A percentile compares a stretch with the other conserved stretches of the same genome.
phyloP scores from a whole-genome alignment of 2,888 invertebrate species.

The Athrips mouffetella region DNA sequence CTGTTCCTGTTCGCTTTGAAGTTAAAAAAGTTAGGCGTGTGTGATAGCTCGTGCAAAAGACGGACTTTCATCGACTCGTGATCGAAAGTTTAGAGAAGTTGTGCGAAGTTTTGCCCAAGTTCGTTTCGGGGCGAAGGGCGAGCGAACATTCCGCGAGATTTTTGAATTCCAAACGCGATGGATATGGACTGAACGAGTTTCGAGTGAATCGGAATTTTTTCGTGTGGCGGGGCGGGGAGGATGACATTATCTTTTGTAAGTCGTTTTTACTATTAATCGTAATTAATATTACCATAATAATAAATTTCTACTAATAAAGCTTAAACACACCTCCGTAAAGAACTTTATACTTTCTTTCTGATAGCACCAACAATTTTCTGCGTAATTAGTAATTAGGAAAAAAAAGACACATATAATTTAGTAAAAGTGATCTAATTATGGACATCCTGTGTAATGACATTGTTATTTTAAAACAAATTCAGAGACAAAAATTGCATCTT shows the following conservation, averaged over 20 bases:
- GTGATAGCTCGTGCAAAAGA: constrained; percentile 11
- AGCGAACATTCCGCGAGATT: constrained; percentile 30
- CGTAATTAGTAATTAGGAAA: too few relatives aligned
- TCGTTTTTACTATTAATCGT: constrained; percentile 31
- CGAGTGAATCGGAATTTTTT: constrained; percentile 45
- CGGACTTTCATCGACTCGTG: constrained; percentile 21
- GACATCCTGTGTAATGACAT: too few relatives aligned
- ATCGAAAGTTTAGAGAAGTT: constrained; percentile 33
- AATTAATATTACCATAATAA: too few relatives aligned
- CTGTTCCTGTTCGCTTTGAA: constrained; percentile 46
- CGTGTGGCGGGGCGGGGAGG: constrained; percentile 59
- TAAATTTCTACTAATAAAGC: too few relatives aligned
- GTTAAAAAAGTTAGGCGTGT: background rate
- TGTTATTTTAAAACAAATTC: too few relatives aligned
- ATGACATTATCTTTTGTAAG: constrained; percentile 78
- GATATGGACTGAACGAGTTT: constrained; percentile 34
- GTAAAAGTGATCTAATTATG: too few relatives aligned
- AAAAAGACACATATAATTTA: too few relatives aligned
- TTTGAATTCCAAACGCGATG: constrained; percentile 34
- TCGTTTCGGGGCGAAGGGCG: constrained; percentile 13
- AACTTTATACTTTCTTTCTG: too few relatives aligned
- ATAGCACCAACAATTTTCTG: too few relatives aligned
- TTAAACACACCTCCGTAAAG: too few relatives aligned
- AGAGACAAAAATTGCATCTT: too few relatives aligned
- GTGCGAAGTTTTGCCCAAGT: constrained; percentile 22